A percentile compares a stretch with the other conserved stretches of the same genome.
Conservation (phyloP, 2,113 vertebrate species). For the Cromileptes altivelis region DNA sequence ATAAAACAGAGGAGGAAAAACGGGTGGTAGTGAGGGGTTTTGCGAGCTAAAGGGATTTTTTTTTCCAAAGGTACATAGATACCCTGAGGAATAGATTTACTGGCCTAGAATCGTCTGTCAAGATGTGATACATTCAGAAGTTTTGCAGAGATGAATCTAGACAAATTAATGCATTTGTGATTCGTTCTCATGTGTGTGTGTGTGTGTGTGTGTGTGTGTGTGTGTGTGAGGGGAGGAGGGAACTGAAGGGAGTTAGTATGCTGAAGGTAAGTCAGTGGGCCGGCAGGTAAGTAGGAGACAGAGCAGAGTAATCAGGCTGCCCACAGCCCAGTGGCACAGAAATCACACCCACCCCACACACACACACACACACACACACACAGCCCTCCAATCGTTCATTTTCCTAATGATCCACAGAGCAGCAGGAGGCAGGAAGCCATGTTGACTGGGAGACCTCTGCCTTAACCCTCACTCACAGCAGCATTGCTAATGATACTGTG, state of each 20-base stretch:
- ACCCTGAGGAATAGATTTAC: constrained; percentile 84
- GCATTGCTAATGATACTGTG: constrained; percentile 67
- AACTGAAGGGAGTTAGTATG: constrained; percentile 74
- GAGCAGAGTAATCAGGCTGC: constrained; percentile 77
- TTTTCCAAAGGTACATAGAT: constrained; percentile 78
- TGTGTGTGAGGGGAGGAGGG: constrained; percentile 14
- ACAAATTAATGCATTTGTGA: constrained; percentile 85
- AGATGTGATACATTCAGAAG: constrained; percentile 86
- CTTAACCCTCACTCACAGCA: constrained; percentile 73
- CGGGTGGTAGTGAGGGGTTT: constrained; percentile 63
- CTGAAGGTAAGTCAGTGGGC: constrained; percentile 77
- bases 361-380: constrained; percentile 33
- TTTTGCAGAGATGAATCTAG: constrained; percentile 84
- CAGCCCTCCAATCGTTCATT: constrained; percentile 71
- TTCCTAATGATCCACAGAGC: constrained; percentile 82
- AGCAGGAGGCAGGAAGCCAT: constrained; percentile 72
- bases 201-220: constrained; percentile 3
- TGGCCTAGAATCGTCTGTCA: constrained; percentile 85
- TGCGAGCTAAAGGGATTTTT: constrained; percentile 73
- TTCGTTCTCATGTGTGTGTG: constrained; percentile 48
- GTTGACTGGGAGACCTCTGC: constrained; percentile 76
- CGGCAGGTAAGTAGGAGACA: constrained; percentile 78
- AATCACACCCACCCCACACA: constrained; percentile 33
- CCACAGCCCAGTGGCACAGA: constrained; percentile 72
- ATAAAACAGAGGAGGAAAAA: constrained; percentile 63